Evolutionary conservation across 2,888 invertebrate species (phyloP).

Genomic region (Fragum whitleyi): DNA sequence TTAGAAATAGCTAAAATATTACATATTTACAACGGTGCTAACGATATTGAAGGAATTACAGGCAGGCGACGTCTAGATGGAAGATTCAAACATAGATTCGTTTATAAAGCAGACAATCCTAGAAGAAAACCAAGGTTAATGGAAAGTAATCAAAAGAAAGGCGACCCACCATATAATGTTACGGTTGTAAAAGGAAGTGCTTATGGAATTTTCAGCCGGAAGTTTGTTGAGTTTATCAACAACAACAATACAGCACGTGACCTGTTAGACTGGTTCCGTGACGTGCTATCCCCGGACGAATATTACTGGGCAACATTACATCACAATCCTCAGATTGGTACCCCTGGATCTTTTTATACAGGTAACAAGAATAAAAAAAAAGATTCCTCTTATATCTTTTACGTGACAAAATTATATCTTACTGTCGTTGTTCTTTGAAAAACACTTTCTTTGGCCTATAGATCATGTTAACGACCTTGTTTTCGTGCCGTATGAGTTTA

Average conservation of each 20-base stretch:
- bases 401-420: too few relatives aligned
- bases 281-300: constrained; percentile 83
- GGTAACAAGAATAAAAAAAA: constrained; percentile 71
- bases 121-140: constrained; percentile 38
- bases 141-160: constrained; percentile 51
- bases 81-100: constrained; percentile 60
- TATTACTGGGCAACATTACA: constrained; percentile 84
- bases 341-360: constrained; percentile 80
- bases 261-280: constrained; percentile 80
- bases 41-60: constrained; percentile 83
- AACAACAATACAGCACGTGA: constrained; percentile 74
- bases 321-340: constrained; percentile 78
- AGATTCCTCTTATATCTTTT: too few relatives aligned
- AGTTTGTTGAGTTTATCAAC: constrained; percentile 81
- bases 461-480: too few relatives aligned
- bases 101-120: constrained; percentile 60
- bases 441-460: too few relatives aligned
- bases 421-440: too few relatives aligned
- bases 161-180: constrained; percentile 68
- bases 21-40: constrained; percentile 83
- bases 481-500: too few relatives aligned
- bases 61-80: constrained; percentile 66
- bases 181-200: constrained; percentile 82
- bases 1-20: constrained; percentile 83
- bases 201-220: constrained; percentile 82